Percentiles rank a stretch among this genome's conserved stretches.
phyloP scores from a whole-genome alignment of 2,113 vertebrate species.

The Peromyscus leucopus region DNA sequence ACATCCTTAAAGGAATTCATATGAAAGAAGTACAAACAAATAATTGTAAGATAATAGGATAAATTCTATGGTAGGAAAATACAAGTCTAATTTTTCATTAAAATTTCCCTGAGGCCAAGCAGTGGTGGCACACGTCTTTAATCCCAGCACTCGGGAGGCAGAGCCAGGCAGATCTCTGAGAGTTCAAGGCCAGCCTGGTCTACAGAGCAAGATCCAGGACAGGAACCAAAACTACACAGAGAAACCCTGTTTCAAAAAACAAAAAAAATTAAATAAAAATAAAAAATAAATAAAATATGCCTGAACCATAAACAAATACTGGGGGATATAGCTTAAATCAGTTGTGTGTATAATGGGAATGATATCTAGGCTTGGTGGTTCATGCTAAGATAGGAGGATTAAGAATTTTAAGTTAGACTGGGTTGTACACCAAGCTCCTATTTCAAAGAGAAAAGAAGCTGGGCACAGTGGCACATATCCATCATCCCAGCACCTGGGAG shows the following conservation, averaged over 20 bases:
- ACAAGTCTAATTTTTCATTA: background rate
- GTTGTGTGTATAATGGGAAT: background rate
- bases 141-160: no score
- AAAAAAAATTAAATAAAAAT: no score
- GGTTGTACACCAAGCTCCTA: background rate
- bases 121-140: no score
- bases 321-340: background rate
- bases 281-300: background rate
- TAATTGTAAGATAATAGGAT: background rate
- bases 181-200: no score
- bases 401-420: background rate
- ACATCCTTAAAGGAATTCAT: background rate
- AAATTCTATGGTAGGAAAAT: slow-evolving; percentile 14
- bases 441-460: background rate
- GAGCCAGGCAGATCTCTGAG: no score
- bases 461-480: no score
- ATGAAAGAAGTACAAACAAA: background rate
- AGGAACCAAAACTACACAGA: no score
- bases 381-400: no score
- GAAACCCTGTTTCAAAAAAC: no score
- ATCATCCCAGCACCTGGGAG: background rate
- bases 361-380: background rate
- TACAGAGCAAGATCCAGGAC: no score
- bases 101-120: background rate
- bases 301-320: background rate